These are phyloP conservation scores for Zootoca vivipara DNA, from an alignment of 2,113 vertebrate genomes.

Conservation along the genomic window DNA sequence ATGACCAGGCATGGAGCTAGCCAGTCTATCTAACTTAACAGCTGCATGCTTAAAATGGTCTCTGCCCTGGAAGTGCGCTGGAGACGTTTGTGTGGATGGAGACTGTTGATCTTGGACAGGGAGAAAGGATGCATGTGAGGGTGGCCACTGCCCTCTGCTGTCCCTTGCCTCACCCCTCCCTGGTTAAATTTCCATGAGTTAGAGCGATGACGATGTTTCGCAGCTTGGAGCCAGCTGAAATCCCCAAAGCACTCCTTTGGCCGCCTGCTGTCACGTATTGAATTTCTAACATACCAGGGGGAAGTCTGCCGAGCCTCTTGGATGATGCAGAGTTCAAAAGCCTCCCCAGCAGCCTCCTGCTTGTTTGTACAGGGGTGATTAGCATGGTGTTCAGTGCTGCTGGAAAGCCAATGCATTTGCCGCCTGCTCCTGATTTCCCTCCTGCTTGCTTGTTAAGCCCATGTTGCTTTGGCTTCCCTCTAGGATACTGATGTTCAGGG, in stretches of 20 bases:
- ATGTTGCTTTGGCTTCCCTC: conserved; percentile 56
- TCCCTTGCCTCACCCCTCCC: neutral
- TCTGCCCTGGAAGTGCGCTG: neutral
- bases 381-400: conserved; percentile 39
- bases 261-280: conserved; percentile 66
- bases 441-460: conserved; percentile 41
- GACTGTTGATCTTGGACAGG: accelerated
- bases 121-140: conserved; percentile 5
- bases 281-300: conserved; percentile 66
- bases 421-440: conserved; percentile 52
- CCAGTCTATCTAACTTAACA: neutral
- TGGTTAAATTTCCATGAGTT: conserved; percentile 58
- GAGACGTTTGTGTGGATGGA: neutral
- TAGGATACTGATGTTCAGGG: conserved; percentile 68
- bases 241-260: conserved; percentile 61
- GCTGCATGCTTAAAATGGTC: accelerated
- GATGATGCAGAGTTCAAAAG: conserved; percentile 58
- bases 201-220: conserved; percentile 62
- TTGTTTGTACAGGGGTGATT: conserved; percentile 63
- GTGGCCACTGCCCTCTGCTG: conserved; percentile 36
- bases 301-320: conserved; percentile 61
- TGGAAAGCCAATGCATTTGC: conserved; percentile 39
- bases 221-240: conserved; percentile 60
- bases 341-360: conserved; percentile 23
- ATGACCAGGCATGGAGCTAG: neutral